Conservation (phyloP, 23 tunicate species). For the Styela plicata region DNA sequence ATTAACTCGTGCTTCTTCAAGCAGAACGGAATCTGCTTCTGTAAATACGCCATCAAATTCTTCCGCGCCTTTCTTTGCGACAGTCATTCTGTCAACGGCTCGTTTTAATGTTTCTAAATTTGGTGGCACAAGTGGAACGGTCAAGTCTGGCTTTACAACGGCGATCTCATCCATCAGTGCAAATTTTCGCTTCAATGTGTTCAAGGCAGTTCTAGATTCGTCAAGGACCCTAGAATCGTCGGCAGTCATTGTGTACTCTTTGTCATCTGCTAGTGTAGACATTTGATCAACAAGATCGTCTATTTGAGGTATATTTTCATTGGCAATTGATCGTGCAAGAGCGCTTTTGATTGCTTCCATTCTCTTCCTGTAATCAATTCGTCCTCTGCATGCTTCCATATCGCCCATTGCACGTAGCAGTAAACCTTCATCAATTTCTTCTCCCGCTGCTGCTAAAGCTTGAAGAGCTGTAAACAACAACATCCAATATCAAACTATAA, state of each 20-base stretch:
- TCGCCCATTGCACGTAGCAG: slow-evolving; percentile 55
- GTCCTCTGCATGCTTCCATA: slow-evolving; percentile 48
- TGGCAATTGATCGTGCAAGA: slow-evolving; percentile 34
- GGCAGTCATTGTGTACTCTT: slow-evolving; percentile 55
- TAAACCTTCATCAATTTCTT: slow-evolving; percentile 66
- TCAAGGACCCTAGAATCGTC: slow-evolving; percentile 67
- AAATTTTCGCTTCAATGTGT: slow-evolving; percentile 47
- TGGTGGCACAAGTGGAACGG: slow-evolving; percentile 46
- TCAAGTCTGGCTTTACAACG: slow-evolving; percentile 31
- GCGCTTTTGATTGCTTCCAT: slow-evolving; percentile 83
- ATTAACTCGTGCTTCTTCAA: slow-evolving; percentile 33
- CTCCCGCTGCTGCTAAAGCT: slow-evolving; percentile 65
- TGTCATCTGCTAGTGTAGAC: slow-evolving; percentile 46
- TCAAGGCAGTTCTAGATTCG: slow-evolving; percentile 53
- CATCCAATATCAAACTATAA: too few relatives aligned
- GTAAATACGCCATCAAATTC: slow-evolving; percentile 55
- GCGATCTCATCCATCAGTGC: slow-evolving; percentile 51
- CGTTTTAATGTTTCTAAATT: slow-evolving; percentile 20
- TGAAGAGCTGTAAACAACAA: slow-evolving; percentile 71
- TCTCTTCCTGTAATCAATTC: slow-evolving; percentile 53
- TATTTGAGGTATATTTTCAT: slow-evolving; percentile 59
- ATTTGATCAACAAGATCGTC: slow-evolving; percentile 74
- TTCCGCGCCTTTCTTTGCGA: slow-evolving; percentile 41
- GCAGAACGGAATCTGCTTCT: slow-evolving; percentile 37
- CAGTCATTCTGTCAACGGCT: slow-evolving; percentile 53